Conservation (phyloP, 1,140 invertebrate genomes). For the Drosophila sproati region DNA sequence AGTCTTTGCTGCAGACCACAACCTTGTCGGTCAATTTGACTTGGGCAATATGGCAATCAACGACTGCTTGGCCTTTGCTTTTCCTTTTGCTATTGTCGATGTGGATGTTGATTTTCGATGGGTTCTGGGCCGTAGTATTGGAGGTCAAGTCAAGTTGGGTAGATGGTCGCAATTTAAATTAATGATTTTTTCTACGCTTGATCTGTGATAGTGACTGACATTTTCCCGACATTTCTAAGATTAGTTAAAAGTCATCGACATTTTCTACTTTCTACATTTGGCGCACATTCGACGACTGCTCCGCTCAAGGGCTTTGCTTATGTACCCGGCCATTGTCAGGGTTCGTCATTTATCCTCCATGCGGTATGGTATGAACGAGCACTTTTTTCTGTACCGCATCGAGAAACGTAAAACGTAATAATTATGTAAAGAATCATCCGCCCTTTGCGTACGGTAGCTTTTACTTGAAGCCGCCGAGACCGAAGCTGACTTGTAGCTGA, state of each 20-base stretch:
- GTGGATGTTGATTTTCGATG: conserved; percentile 28
- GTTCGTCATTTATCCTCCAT: conserved; percentile 53
- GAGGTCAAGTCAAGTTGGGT: conserved; percentile 42
- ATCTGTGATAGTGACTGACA: conserved; percentile 82
- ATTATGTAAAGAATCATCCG: conserved; percentile 73
- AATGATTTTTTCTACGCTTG: conserved; percentile 83
- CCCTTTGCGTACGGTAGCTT: conserved; percentile 55
- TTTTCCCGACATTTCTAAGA: conserved; percentile 77
- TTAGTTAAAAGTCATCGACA: conserved; percentile 79
- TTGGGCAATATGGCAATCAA: conserved; percentile 66
- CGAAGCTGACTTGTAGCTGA: conserved; percentile 23
- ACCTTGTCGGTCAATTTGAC: conserved; percentile 57
- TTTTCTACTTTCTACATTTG: conserved; percentile 74
- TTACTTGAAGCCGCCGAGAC: conserved; percentile 33
- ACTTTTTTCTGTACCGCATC: conserved; percentile 47
- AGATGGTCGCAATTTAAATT: conserved; percentile 81
- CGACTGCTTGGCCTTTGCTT: conserved; percentile 57
- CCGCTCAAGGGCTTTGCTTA: conserved; percentile 1
- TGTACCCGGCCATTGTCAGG: conserved; percentile 14
- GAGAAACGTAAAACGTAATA: conserved; percentile 64
- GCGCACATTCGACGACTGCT: conserved; percentile 26
- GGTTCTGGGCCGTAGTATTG: conserved; percentile 40
- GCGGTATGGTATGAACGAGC: conserved; percentile 64
- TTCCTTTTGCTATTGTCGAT: conserved; percentile 31
- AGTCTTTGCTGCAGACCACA: conserved; percentile 14